Evolutionary conservation across 2,888 invertebrate genomes (phyloP).

Genomic region (Cabera pusaria): DNA sequence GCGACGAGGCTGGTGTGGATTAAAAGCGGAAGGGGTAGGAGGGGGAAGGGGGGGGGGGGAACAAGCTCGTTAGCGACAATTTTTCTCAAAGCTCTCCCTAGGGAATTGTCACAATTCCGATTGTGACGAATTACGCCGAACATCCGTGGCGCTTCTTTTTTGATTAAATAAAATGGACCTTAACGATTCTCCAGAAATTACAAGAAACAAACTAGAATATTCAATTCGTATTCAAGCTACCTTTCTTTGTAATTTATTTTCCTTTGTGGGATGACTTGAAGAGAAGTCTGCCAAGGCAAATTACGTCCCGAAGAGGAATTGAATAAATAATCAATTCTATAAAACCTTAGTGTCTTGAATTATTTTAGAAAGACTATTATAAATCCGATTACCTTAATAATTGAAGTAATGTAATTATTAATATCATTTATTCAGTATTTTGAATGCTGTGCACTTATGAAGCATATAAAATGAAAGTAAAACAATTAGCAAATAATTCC

Average conservation of each 20-base stretch:
- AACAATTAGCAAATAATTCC: too few relatives aligned
- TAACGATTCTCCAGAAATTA: slow-evolving; percentile 25
- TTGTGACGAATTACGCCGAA: slow-evolving; percentile 77
- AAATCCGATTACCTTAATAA: too few relatives aligned
- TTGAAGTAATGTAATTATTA: too few relatives aligned
- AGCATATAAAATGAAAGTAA: too few relatives aligned
- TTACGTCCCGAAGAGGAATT: too few relatives aligned
- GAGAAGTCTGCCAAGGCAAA: too few relatives aligned
- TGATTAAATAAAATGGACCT: slow-evolving; percentile 60
- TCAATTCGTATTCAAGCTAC: slow-evolving; percentile 6
- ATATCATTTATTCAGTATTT: too few relatives aligned
- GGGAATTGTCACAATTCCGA: slow-evolving; percentile 78
- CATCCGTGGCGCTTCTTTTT: slow-evolving; percentile 54
- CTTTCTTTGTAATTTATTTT: slow-evolving; percentile 5
- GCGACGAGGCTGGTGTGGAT: slow-evolving; percentile 52
- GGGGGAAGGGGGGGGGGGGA: slow-evolving; percentile 39
- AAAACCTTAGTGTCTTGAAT: too few relatives aligned
- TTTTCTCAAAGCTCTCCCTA: slow-evolving; percentile 78
- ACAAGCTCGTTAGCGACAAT: slow-evolving; percentile 80
- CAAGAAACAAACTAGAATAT: slow-evolving; percentile 20
- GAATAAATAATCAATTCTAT: too few relatives aligned
- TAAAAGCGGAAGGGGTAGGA: slow-evolving; percentile 60
- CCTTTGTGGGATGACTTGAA: neutral
- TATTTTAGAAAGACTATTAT: too few relatives aligned
- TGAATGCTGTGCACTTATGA: too few relatives aligned